Evolutionary conservation across 2,797 vertebrate species (phyloP).

Genomic region (Tangara arthus): DNA sequence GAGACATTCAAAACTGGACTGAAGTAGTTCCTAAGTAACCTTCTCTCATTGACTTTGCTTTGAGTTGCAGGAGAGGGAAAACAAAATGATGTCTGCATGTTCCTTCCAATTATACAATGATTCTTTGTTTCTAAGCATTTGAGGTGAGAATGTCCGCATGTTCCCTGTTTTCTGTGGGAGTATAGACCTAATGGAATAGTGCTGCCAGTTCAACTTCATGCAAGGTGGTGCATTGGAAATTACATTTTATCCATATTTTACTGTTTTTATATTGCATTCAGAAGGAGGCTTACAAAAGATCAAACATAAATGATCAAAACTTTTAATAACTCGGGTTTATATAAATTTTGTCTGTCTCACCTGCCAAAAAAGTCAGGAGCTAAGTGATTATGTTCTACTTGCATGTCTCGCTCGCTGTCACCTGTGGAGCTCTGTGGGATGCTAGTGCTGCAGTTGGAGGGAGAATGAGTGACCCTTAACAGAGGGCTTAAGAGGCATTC

Average conservation of each 20-base stretch:
- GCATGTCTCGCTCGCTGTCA: neutral
- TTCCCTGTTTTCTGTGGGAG: neutral
- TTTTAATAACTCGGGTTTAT: neutral
- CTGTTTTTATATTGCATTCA: neutral
- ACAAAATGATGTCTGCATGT: neutral
- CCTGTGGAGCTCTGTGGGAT: neutral
- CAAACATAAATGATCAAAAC: neutral
- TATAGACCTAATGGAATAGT: neutral
- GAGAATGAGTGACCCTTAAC: slow-evolving; percentile 3
- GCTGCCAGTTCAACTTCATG: neutral
- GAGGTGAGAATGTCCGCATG: neutral
- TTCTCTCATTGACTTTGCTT: neutral
- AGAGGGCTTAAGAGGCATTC: neutral
- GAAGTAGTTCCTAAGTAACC: neutral
- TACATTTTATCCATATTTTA: neutral
- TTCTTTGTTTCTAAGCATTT: neutral
- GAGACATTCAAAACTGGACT: neutral
- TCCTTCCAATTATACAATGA: neutral
- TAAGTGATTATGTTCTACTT: neutral
- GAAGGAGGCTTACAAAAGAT: neutral
- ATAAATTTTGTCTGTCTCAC: neutral
- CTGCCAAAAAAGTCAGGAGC: neutral
- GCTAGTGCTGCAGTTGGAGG: neutral
- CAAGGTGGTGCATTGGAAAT: neutral
- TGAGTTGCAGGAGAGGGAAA: neutral